Evolutionary conservation across 2,797 vertebrate species (phyloP).

Genomic region (Phataginus tetradactyla): DNA sequence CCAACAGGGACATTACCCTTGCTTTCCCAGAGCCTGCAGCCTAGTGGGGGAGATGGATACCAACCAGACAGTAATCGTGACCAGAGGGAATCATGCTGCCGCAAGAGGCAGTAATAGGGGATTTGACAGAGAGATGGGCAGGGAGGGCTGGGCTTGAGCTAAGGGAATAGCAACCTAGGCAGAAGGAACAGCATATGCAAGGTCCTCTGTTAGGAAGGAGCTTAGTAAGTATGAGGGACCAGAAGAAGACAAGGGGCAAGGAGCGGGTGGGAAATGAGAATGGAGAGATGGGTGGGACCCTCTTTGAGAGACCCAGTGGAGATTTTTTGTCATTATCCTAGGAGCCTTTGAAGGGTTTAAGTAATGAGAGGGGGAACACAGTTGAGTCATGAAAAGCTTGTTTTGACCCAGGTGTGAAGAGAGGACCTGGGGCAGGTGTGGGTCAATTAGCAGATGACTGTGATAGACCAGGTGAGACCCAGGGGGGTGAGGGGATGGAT

Average conservation of each 20-base stretch:
- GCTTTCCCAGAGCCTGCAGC: not conserved
- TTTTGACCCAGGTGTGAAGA: not conserved
- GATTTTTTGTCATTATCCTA: not conserved
- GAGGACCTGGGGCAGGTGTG: not conserved
- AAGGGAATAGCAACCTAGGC: not conserved
- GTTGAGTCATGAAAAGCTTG: not conserved
- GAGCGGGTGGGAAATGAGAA: too few relatives aligned
- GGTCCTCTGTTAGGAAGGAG: not conserved
- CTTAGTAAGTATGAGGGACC: not conserved
- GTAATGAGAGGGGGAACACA: not conserved
- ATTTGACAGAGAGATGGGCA: not conserved
- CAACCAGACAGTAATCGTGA: not conserved
- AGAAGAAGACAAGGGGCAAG: not conserved
- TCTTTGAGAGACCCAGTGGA: not conserved
- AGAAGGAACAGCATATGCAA: not conserved
- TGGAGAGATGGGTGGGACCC: not conserved
- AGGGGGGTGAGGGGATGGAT: not conserved
- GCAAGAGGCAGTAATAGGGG: fast-evolving
- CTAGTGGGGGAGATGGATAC: not conserved
- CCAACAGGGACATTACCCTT: not conserved
- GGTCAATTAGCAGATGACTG: too few relatives aligned
- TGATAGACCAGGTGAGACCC: not conserved
- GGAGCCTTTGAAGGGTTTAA: not conserved
- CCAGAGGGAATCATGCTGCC: not conserved
- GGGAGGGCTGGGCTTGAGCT: not conserved